Percentiles rank a stretch among this genome's conserved stretches.
phyloP scores from a whole-genome alignment of 1,140 invertebrate genomes.

The Brachionus asplanchnoidis region DNA sequence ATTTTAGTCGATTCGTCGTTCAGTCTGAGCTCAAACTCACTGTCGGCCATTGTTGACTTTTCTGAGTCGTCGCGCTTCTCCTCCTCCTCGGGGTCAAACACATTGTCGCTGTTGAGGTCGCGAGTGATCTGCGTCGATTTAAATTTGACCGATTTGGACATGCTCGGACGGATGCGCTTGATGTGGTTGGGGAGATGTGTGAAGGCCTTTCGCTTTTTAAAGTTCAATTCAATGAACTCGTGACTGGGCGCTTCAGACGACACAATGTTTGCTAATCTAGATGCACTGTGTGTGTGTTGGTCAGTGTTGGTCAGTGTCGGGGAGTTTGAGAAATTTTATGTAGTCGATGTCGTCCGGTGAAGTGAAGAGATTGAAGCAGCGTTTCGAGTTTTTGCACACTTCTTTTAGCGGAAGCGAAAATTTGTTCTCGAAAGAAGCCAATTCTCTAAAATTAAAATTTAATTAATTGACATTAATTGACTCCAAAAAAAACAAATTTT shows the following conservation, averaged over 20 bases:
- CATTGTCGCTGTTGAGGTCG: background rate
- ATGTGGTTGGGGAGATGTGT: background rate
- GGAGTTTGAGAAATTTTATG: background rate
- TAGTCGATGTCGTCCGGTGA: background rate
- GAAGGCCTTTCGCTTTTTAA: background rate
- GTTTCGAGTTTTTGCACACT: slow-evolving; percentile 5
- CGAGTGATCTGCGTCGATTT: background rate
- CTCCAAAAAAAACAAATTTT: too few species aligned
- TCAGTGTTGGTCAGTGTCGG: background rate
- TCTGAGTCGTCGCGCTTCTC: background rate
- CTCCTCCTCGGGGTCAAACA: background rate
- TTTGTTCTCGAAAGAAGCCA: background rate
- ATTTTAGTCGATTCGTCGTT: slow-evolving; percentile 11
- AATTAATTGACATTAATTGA: too few species aligned
- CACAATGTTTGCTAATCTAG: too few species aligned
- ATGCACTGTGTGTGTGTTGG: too few species aligned
- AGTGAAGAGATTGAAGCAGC: background rate
- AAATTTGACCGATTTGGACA: slow-evolving; percentile 14
- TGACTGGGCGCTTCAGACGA: background rate
- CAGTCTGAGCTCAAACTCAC: background rate
- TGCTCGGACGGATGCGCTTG: background rate
- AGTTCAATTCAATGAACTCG: background rate
- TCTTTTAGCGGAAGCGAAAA: slow-evolving; percentile 16
- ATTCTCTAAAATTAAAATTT: too few species aligned
- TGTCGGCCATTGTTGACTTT: slow-evolving; percentile 4